Evolutionary conservation across 2,113 vertebrate genomes (phyloP), one percentile per base, ranked within the genome.

Genomic region (Calypte anna): DNA sequence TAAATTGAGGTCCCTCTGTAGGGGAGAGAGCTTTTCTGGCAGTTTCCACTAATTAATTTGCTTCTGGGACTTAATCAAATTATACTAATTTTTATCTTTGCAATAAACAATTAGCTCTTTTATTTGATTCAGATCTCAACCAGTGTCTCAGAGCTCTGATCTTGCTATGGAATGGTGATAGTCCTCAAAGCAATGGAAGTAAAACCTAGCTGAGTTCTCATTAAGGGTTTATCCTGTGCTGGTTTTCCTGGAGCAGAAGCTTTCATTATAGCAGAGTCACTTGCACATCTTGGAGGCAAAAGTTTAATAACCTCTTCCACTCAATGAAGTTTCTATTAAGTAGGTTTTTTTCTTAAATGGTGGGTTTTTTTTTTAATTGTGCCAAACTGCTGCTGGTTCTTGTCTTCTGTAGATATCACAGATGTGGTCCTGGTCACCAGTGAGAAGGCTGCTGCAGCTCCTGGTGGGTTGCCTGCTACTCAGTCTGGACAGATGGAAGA

Each of bases 401-500:
- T 68, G 3, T 86, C 20, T 28, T 14, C 17, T 70, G 9, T 10
- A 85, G 79, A 62, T 46, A 50, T 94, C 46, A 3, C 72, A 6
- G 96, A 68, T 22, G 54, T 69, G 31, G 76, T 94, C 58, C 55
- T 87, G 46, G 28, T 48, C 43, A 75, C 68, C 50, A 33, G 63
- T 13, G 96, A 98, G 75, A 79, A 96, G 13, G 67, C 69, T 36
- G 44, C 73, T 44, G 57, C 81, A 22, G 84, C 93, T 38, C 13
- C 86, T 78, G 66, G 40, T 51, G 88, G n/a, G 12, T 66, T 93
- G 46, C 46, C 94, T 14, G 78, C 95, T 84, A 92, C 91, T 6
- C 80, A 80, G 14, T 17, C 93, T 70, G 97, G 93, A 38, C 78
- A 89, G 83, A 82, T 38, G 25, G 93, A 96, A 82, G 97, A 97